phyloP scores from a whole-genome alignment of 2,797 vertebrate genomes.

The Yasuhikotakia modesta region DNA sequence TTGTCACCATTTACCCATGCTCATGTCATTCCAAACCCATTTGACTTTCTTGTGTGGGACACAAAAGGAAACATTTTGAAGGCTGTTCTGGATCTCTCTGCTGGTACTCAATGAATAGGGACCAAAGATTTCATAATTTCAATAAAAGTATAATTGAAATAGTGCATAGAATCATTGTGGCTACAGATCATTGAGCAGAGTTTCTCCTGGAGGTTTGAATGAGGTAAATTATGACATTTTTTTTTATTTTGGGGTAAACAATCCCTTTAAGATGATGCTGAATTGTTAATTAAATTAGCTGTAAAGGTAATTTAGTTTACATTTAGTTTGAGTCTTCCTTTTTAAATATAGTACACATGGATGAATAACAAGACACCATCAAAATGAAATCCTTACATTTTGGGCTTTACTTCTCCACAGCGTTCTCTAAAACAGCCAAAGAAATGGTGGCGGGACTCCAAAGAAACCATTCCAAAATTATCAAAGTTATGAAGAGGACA shows the following conservation, averaged over 20 bases:
- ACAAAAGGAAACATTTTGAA: neutral
- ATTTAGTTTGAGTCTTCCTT: neutral
- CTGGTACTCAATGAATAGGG: neutral
- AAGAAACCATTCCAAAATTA: conserved; percentile 29
- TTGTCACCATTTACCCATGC: neutral
- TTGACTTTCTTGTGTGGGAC: neutral
- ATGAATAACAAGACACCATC: neutral
- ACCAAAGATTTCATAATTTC: too few species aligned
- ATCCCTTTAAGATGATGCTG: neutral
- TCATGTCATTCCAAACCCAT: neutral
- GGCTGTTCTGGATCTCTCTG: neutral
- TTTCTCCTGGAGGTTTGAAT: neutral
- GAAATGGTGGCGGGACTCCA: neutral
- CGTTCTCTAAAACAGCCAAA: neutral
- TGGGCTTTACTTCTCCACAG: neutral
- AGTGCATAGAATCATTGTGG: too few species aligned
- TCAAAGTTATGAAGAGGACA: conserved; percentile 18
- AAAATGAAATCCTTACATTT: neutral
- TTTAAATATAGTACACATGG: neutral
- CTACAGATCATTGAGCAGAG: too few species aligned
- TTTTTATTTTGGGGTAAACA: neutral
- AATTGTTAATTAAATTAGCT: neutral
- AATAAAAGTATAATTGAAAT: too few species aligned
- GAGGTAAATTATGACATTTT: neutral
- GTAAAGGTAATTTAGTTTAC: neutral